Evolutionary conservation across 2,888 invertebrate genomes (phyloP).

Genomic region (Geophilus truncorum): DNA sequence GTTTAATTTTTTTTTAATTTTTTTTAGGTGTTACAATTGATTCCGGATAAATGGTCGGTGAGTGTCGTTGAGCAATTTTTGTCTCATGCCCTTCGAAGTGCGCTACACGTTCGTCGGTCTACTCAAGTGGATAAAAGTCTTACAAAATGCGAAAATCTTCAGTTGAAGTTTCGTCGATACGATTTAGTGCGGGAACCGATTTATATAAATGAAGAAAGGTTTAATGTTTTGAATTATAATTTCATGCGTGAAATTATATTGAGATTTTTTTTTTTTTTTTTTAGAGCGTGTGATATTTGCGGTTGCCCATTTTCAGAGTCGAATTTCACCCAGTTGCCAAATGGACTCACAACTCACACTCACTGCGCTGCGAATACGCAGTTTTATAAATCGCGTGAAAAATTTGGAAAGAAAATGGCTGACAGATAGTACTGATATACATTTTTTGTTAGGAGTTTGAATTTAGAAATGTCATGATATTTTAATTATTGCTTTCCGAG

Average conservation of each 20-base stretch:
- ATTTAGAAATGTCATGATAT: no score
- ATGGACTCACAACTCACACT: conserved; percentile 51
- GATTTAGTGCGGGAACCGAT: conserved; percentile 45
- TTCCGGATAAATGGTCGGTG: conserved; percentile 52
- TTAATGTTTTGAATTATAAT: not conserved
- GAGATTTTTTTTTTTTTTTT: not conserved
- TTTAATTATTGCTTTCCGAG: no score
- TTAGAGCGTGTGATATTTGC: conserved; percentile 48
- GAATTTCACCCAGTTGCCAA: conserved; percentile 50
- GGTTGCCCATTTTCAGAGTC: conserved; percentile 48
- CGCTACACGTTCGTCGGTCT: conserved; percentile 47
- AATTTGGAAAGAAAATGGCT: not conserved
- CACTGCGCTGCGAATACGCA: conserved; percentile 43
- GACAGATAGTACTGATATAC: not conserved
- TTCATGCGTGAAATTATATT: not conserved
- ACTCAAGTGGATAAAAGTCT: conserved; percentile 48
- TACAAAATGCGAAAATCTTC: conserved; percentile 49
- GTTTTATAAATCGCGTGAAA: not conserved
- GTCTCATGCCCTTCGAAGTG: conserved; percentile 47
- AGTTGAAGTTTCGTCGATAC: conserved; percentile 46
- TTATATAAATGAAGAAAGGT: conserved; percentile 49
- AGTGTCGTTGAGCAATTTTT: conserved; percentile 50
- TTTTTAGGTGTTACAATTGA: conserved; percentile 43
- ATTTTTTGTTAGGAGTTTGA: no score
- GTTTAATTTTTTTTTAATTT: not conserved